Evolutionary conservation across 1,140 invertebrate genomes (phyloP).

Genomic region (Saccostrea glomerata): DNA sequence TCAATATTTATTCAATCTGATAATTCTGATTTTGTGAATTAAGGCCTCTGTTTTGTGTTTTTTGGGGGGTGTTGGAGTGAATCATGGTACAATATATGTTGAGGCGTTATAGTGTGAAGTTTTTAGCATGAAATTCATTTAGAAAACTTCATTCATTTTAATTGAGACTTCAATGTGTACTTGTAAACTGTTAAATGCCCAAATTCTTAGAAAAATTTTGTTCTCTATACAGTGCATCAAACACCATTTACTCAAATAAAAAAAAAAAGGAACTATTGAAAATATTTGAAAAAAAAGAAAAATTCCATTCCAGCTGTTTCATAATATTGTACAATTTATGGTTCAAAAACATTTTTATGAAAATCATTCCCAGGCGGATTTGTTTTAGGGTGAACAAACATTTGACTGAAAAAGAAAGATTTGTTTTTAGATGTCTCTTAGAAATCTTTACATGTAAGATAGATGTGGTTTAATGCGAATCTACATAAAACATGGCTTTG

Average conservation of each 20-base stretch:
- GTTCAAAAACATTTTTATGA: background rate
- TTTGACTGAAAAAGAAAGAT: background rate
- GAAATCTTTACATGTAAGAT: background rate
- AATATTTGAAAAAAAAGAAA: background rate
- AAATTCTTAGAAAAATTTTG: too few species aligned
- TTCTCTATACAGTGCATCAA: background rate
- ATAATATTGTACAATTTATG: too few species aligned
- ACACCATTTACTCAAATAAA: background rate
- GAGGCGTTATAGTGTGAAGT: too few species aligned
- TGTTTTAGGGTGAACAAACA: background rate
- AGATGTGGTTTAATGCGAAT: conserved; percentile 1
- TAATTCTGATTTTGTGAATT: conserved; percentile 2
- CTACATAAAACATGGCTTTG: conserved; percentile 25
- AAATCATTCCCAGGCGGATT: background rate
- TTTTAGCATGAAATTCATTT: too few species aligned
- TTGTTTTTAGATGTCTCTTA: conserved; percentile 8
- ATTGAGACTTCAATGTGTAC: too few species aligned
- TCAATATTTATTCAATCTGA: conserved; percentile 35
- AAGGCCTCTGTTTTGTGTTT: background rate
- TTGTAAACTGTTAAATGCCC: too few species aligned
- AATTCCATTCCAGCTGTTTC: too few species aligned
- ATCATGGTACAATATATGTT: background rate
- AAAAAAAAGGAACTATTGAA: background rate
- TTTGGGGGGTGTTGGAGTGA: conserved; percentile 6
- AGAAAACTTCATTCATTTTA: too few species aligned